A percentile compares a stretch with the other conserved stretches of the same genome.
Evolutionary conservation across 2,797 vertebrate genomes (phyloP).

Genomic region (Coreius guichenoti): DNA sequence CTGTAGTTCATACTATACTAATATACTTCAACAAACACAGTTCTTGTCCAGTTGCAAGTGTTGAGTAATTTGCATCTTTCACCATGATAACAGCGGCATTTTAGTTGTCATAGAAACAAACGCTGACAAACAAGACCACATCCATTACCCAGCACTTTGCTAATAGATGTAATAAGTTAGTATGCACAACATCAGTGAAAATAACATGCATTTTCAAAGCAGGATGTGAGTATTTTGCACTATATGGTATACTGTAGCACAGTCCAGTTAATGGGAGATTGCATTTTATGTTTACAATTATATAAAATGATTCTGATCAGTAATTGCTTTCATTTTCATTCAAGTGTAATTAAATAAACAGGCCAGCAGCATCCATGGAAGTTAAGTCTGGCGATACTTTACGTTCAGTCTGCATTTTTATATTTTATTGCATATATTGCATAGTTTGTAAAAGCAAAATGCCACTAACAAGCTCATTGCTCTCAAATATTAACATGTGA

Average conservation of each 20-base stretch:
- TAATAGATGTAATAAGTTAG: not conserved
- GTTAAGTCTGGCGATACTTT: not conserved
- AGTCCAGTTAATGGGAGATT: not conserved
- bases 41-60: not conserved
- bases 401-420: not conserved
- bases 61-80: not conserved
- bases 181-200: not conserved
- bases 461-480: not conserved
- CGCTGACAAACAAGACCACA: not conserved
- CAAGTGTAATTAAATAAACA: not conserved
- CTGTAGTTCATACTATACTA: not conserved
- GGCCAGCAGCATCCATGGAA: not conserved
- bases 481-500: not conserved
- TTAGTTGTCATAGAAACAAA: conserved; percentile 8
- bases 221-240: not conserved
- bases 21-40: not conserved
- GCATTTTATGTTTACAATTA: not conserved
- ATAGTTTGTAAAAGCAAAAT: not conserved
- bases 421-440: not conserved
- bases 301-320: not conserved
- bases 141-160: not conserved
- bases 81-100: not conserved
- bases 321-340: not conserved
- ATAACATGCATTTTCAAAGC: not conserved
- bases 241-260: not conserved